A percentile compares a stretch with the other conserved stretches of the same genome.
Evolutionary conservation across 2,888 invertebrate species (phyloP).

Genomic region (Drosophila picticornis): DNA sequence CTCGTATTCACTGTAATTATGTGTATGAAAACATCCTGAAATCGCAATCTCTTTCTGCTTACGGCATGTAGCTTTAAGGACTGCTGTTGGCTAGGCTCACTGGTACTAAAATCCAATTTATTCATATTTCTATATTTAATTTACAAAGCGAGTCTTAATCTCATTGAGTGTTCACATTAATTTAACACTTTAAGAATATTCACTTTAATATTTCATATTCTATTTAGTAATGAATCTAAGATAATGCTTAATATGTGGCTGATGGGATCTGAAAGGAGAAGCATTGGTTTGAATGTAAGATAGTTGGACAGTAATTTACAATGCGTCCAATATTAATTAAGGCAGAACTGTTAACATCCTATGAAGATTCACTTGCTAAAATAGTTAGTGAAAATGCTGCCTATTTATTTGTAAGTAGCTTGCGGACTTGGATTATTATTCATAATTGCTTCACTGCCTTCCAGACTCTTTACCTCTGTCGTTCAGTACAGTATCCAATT

Average conservation of each 20-base stretch:
- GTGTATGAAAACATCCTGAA: background rate
- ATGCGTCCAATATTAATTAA: background rate
- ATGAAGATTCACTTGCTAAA: background rate
- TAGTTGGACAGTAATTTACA: background rate
- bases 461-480: background rate
- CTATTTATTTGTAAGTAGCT: background rate
- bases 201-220: background rate
- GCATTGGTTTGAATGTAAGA: background rate
- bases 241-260: background rate
- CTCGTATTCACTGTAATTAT: conserved; percentile 5
- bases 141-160: background rate
- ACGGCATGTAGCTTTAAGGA: background rate
- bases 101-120: background rate
- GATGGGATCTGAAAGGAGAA: background rate
- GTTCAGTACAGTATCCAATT: background rate
- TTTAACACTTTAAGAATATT: background rate
- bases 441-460: background rate
- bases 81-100: background rate
- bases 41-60: background rate
- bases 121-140: background rate
- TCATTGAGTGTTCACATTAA: background rate
- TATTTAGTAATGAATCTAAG: accelerated
- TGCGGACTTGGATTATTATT: background rate
- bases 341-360: background rate
- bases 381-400: background rate